These are phyloP conservation scores for Mus spicilegus DNA, from an alignment of 2,113 vertebrate species.

Conservation along the genomic window DNA sequence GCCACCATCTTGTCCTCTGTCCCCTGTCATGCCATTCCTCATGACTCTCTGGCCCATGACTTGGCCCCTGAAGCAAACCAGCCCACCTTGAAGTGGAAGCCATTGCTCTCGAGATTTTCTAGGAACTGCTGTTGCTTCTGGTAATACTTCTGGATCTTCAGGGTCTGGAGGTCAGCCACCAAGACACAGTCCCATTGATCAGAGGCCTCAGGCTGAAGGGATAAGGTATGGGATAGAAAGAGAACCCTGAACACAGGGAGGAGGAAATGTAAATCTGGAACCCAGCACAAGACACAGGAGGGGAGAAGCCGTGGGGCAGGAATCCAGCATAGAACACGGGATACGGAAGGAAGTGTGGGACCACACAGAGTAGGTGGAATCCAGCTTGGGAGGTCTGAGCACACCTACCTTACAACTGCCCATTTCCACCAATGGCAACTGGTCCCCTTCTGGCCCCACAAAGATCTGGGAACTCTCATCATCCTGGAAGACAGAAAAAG, in stretches of 20 bases:
- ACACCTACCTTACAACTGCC: not conserved
- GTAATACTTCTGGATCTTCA: conserved; percentile 26
- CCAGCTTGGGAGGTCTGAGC: rapidly evolving
- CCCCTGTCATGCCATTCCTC: not conserved
- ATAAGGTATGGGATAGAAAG: too few species aligned
- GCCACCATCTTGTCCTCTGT: not conserved
- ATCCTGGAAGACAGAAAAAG: not conserved
- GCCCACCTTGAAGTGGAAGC: conserved; percentile 88
- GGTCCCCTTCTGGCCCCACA: not conserved
- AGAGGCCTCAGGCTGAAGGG: not conserved
- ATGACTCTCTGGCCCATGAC: not conserved
- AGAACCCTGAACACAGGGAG: not conserved
- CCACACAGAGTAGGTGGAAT: not conserved
- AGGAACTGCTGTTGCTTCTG: conserved; percentile 89
- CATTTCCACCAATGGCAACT: conserved; percentile 23
- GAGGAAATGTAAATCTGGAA: not conserved
- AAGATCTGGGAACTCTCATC: not conserved
- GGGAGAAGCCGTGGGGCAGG: too few species aligned
- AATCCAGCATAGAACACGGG: not conserved
- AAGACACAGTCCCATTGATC: conserved; percentile 90
- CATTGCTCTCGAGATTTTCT: conserved; percentile 85
- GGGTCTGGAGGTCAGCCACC: conserved; percentile 83
- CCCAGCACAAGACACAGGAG: not conserved
- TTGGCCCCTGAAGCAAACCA: not conserved
- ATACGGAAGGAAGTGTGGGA: not conserved